A percentile compares a stretch with the other conserved stretches of the same genome.
These are phyloP conservation scores for Sarcophaga variegata DNA, from an alignment of 2,888 invertebrate species.

Conservation along the genomic window DNA sequence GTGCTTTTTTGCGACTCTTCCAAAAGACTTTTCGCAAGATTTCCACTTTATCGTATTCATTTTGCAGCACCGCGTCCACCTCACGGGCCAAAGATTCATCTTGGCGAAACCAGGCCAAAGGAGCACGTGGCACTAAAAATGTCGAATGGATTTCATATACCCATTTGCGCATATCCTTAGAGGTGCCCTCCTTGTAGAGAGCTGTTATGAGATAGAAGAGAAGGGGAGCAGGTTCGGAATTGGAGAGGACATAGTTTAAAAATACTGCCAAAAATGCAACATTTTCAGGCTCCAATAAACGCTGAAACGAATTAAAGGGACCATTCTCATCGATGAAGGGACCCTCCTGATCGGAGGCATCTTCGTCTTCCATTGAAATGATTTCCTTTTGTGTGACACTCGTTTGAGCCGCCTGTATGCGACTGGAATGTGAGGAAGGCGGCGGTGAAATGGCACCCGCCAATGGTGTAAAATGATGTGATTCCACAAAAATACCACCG, in stretches of 20 bases:
- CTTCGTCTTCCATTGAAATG: constrained; percentile 98
- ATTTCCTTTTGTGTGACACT: constrained; percentile 87
- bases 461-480: constrained; percentile 77
- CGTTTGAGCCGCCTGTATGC: constrained; percentile 79
- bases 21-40: constrained; percentile 93
- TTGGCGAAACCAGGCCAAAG: constrained; percentile 80
- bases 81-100: constrained; percentile 92
- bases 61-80: constrained; percentile 92
- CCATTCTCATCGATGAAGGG: constrained; percentile 90
- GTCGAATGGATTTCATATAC: constrained; percentile 99
- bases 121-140: constrained; percentile 94
- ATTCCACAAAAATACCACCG: constrained; percentile 75
- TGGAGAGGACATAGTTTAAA: constrained; percentile 93
- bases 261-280: constrained; percentile 95
- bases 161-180: constrained; percentile 97
- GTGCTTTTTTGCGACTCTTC: constrained; percentile 89
- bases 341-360: constrained; percentile 93
- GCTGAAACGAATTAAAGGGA: constrained; percentile 92
- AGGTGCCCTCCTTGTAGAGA: constrained; percentile 91
- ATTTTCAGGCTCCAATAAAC: constrained; percentile 90
- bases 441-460: constrained; percentile 73
- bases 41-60: constrained; percentile 95
- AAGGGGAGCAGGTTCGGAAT: constrained; percentile 88
- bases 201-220: constrained; percentile 94
- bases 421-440: constrained; percentile 75